These are phyloP conservation scores for Nannospalax galili DNA, from an alignment of 2,113 vertebrate species.

Conservation along the genomic window DNA sequence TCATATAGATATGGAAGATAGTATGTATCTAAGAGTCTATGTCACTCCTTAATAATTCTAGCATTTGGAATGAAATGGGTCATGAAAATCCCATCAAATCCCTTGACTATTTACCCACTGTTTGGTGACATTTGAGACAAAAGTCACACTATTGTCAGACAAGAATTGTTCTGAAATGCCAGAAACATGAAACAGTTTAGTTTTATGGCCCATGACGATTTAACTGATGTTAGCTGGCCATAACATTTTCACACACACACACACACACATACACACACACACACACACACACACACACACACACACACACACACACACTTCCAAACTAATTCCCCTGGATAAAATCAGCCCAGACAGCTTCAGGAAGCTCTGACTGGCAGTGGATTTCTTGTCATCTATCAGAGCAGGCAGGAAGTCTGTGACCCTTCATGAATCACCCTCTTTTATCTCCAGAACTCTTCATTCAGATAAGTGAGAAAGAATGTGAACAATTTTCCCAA, in stretches of 20 bases:
- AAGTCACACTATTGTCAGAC: neutral
- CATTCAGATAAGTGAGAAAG: neutral
- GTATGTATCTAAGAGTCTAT: neutral
- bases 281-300: no score
- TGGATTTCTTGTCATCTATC: neutral
- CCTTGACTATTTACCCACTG: neutral
- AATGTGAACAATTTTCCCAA: neutral
- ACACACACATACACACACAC: no score
- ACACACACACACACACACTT: no score
- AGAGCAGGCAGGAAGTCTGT: neutral
- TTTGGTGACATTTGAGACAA: neutral
- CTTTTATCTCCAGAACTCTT: neutral
- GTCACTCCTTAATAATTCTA: neutral
- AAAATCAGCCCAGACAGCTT: neutral
- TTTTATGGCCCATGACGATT: neutral
- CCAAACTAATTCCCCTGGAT: neutral
- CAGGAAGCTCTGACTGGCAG: fast-evolving
- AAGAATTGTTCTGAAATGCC: neutral
- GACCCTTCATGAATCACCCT: neutral
- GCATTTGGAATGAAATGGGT: neutral
- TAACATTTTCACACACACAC: neutral
- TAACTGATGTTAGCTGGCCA: neutral
- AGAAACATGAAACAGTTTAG: neutral
- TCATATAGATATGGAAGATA: neutral
- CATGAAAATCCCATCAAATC: neutral